Base-by-base conservation (phyloP, 2,888 invertebrate genomes). In the Sphaerophoria taeniata region DNA sequence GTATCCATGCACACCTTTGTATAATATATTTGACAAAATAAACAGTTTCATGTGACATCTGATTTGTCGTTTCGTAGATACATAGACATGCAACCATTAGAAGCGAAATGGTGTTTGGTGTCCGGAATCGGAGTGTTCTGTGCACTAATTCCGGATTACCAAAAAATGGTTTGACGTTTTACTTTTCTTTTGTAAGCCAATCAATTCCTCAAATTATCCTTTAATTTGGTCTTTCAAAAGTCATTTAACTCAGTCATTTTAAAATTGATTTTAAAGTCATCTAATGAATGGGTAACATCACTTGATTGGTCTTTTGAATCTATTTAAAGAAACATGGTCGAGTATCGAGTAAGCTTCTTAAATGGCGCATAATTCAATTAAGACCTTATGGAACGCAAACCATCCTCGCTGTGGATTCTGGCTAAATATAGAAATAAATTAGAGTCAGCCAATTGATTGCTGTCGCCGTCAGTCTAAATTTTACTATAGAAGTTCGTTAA, bases 401-500 rank as follows among this genome's bases (percentile, higher is more conserved):
- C 16, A 53, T 14, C 47, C 61, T 34, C 33, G 49, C 39, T 70
- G 60, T 43, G 43, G 11, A 43, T 43, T 6, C 7, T 43, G 43
- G 43, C 47, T 61, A 69, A 49, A 80, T 60, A 80, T 80, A 56
- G 71, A 71, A 75, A 45, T 65, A 43, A 80, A 80, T 80, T 63
- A 63, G 49, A 49, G 3, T 36, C 65, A 14, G 24, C 51, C 75
- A 81, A 81, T 81, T 81, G 75, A 51, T 45, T 70, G 16, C 51
- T 39, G 58, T 51, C n/a, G n/a, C n/a, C 14, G 24, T 45, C 45
- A n/a, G 33, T n/a, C 7, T 31, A 12, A 24, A 43, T 31, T 45
- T 11, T 34, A 34, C 12, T 56, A 24, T 9, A 24, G 24, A n/a
- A 33, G 43, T 49, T 49, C 12, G 3, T 65, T 47, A 45, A 58